Evolutionary conservation across 2,113 vertebrate species (phyloP), one percentile per base, ranked within the genome.

Genomic region (Ageneiosus marmoratus): DNA sequence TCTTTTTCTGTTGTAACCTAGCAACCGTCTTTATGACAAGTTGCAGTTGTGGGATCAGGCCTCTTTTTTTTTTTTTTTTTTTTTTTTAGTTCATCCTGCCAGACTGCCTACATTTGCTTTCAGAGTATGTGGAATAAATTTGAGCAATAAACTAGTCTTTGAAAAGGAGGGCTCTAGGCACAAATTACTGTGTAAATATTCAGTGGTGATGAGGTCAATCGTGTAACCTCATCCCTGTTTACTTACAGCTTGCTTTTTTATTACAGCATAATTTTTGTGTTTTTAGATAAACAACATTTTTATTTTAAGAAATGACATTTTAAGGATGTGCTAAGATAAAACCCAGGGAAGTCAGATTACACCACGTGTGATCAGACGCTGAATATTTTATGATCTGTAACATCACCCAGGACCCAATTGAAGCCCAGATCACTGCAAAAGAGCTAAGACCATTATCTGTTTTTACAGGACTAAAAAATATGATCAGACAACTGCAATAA

Each of bases 11-110:
- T 78, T 27, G 76, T 78, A 60, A 63, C 86, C 79, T 87, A 87
- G 86, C 86, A 87, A 87, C 86, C 63, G 55, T 22, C 44, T 84
- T 41, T 53, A 67, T 53, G 53, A 74, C 76, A 56, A 87, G 75
- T 74, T 50, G 53, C 79, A 58, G 80, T 82, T 11, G 32, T 18
- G 37, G 75, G 80, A 78, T 77, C 67, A 65, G 75, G 79, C 74
- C 82, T 74, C 37, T 78, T 73, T 85, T 60, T 76, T 78, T 18
- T 41, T 41, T 41, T 41, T n/a, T n/a, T n/a, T 78, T 73, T 85
- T 60, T 76, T 78, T 18, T 41, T 41, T 41, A 3, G 37, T 78
- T 60, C 10, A 5, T 60, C 50, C 58, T 79, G 67, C 79, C 85
- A 84, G 81, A 67, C 79, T 50, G 51, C n/a, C 41, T 79, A 76